These are phyloP conservation scores for Siniperca knerii DNA, from an alignment of 2,113 vertebrate genomes.

Conservation along the genomic window DNA sequence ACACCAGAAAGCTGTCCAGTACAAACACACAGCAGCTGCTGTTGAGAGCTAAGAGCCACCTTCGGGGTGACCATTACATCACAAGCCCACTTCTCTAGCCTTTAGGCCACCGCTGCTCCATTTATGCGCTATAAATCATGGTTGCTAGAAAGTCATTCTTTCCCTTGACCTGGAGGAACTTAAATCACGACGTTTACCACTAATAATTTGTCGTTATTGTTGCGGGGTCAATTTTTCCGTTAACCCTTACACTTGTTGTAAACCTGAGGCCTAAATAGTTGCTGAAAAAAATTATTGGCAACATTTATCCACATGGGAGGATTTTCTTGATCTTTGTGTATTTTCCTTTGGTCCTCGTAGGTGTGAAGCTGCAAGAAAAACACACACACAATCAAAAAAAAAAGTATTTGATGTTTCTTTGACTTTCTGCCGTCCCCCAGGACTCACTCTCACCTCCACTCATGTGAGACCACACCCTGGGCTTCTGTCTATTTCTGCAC, in stretches of 20 bases:
- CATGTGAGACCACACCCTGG: slow-evolving; percentile 59
- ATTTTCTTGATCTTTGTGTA: neutral
- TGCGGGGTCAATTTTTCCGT: neutral
- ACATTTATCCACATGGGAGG: neutral
- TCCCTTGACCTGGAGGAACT: neutral
- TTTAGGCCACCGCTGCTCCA: neutral
- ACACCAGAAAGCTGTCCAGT: neutral
- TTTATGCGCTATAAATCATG: neutral
- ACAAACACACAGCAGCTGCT: neutral
- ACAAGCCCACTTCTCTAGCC: neutral
- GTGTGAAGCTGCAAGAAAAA: slow-evolving; percentile 8
- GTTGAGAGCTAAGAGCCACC: neutral
- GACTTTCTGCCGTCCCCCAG: slow-evolving; percentile 72
- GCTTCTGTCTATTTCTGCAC: slow-evolving; percentile 51
- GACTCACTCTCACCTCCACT: slow-evolving; percentile 71
- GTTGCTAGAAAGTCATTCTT: neutral
- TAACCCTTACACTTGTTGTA: neutral
- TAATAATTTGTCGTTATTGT: neutral
- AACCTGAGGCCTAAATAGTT: neutral
- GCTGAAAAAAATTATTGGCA: neutral
- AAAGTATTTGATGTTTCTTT: slow-evolving; percentile 48
- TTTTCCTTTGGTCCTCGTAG: neutral
- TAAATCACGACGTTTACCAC: neutral
- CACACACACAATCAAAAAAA: neutral
- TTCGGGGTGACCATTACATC: neutral